Conservation (phyloP, 23 tunicate genomes). For the Aplidium turbinatum region DNA sequence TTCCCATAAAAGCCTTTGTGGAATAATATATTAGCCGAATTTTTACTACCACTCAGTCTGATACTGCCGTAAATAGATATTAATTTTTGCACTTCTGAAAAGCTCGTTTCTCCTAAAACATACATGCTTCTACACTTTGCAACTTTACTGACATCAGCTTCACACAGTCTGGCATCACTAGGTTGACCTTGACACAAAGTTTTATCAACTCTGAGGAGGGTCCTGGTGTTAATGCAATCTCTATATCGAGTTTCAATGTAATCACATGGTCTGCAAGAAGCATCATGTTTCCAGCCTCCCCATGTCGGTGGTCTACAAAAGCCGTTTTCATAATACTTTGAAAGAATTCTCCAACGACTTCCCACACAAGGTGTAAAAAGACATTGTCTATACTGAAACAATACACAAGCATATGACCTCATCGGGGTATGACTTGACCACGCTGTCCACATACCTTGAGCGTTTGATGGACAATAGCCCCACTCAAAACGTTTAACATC, state of each 20-base stretch:
- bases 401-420: neutral
- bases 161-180: too few species aligned
- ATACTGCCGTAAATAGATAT: too few species aligned
- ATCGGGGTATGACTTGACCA: neutral
- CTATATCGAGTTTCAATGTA: constrained; percentile 1
- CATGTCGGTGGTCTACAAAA: neutral
- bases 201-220: too few species aligned
- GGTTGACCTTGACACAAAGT: too few species aligned
- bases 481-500: constrained; percentile 18
- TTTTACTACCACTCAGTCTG: too few species aligned
- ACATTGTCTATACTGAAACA: constrained; percentile 9
- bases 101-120: too few species aligned
- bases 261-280: neutral
- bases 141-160: too few species aligned
- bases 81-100: too few species aligned
- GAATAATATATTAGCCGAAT: too few species aligned
- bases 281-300: constrained; percentile 8
- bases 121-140: too few species aligned
- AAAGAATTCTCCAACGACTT: neutral
- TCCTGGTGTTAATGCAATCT: constrained; percentile 5
- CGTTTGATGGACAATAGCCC: constrained; percentile 6
- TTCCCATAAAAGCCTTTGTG: too few species aligned
- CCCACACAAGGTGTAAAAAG: constrained; percentile 24
- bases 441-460: constrained; percentile 12
- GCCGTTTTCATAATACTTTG: neutral